phyloP scores from a whole-genome alignment of 2,797 vertebrate genomes.

The Orientallactaga sibirica region DNA sequence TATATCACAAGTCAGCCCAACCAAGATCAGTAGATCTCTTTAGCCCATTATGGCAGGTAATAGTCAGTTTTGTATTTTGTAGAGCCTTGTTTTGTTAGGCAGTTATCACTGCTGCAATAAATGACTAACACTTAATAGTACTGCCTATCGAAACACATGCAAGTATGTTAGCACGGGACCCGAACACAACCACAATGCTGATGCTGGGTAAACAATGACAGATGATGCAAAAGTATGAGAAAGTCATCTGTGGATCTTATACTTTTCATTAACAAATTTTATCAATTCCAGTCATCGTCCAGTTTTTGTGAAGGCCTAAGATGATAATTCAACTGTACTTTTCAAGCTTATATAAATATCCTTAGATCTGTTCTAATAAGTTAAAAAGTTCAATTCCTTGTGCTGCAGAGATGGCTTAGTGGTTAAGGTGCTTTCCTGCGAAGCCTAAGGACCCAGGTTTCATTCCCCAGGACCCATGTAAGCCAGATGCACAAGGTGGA shows the following conservation, averaged over 20 bases:
- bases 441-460: too few relatives aligned
- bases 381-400: neutral
- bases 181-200: neutral
- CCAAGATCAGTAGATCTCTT: neutral
- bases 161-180: neutral
- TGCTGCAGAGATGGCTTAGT: too few relatives aligned
- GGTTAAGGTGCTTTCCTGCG: too few relatives aligned
- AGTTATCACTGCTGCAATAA: neutral
- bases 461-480: too few relatives aligned
- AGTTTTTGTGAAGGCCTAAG: conserved; percentile 46
- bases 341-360: conserved; percentile 9
- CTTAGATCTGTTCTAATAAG: conserved; percentile 23
- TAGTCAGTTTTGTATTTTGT: neutral
- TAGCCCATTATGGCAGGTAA: neutral
- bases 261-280: conserved; percentile 2
- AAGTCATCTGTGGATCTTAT: neutral
- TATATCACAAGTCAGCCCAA: neutral
- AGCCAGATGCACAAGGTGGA: too few relatives aligned
- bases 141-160: neutral
- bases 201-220: neutral
- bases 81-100: neutral
- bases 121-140: neutral
- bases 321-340: neutral
- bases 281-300: conserved; percentile 17
- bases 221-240: neutral